phyloP scores from a whole-genome alignment of 2,113 vertebrate genomes.

The Tor tambroides region DNA sequence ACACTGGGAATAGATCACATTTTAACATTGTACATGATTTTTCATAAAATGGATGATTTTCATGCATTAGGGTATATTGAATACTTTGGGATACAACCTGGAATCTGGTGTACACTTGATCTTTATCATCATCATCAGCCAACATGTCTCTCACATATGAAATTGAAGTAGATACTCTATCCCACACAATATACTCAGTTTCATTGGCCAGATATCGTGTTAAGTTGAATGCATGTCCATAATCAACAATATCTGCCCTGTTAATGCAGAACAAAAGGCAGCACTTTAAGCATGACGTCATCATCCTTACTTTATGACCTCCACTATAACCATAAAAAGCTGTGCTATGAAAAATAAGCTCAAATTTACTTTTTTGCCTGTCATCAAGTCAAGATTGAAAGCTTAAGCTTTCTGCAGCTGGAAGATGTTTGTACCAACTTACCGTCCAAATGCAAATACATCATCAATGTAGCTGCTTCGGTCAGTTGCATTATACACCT shows the following conservation, averaged over 20 bases:
- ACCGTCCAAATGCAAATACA: slow-evolving; percentile 87
- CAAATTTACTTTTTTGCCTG: neutral
- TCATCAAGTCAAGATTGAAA: neutral
- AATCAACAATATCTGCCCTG: slow-evolving; percentile 84
- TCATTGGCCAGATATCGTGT: slow-evolving; percentile 84
- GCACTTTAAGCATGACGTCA: neutral
- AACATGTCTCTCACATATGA: slow-evolving; percentile 88
- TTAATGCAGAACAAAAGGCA: slow-evolving; percentile 35
- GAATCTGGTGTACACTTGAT: slow-evolving; percentile 79
- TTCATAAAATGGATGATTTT: neutral
- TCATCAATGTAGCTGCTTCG: slow-evolving; percentile 82
- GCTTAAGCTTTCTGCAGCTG: neutral
- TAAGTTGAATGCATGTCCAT: slow-evolving; percentile 80
- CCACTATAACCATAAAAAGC: neutral
- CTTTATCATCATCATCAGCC: slow-evolving; percentile 75
- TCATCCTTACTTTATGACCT: neutral
- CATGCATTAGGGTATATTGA: neutral
- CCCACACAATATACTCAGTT: slow-evolving; percentile 85
- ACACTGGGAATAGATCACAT: neutral
- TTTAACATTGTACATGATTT: neutral
- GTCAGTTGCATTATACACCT: slow-evolving; percentile 78
- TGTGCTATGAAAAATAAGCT: neutral
- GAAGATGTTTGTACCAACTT: slow-evolving; percentile 37
- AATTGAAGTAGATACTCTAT: slow-evolving; percentile 78
- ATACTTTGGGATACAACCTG: slow-evolving; percentile 77